Base-by-base conservation (phyloP, 1,140 invertebrate genomes). In the Drosophila parvula region DNA sequence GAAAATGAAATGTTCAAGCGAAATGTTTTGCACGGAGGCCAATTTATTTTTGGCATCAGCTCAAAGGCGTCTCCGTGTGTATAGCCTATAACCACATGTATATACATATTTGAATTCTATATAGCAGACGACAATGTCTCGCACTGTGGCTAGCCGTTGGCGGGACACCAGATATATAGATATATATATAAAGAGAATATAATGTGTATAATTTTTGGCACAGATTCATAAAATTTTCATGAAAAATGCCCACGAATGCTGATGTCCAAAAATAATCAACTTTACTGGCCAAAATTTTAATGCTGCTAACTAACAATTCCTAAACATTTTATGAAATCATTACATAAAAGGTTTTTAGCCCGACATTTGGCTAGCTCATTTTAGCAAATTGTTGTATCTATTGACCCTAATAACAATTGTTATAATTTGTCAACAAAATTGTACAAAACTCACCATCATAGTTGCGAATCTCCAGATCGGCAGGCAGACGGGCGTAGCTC, bases 401-500 rank as follows among this genome's bases (percentile, higher is more conserved):
- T n/a, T 22, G 22, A 22, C 3, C 22, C 22, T 22, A 22, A 22
- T 22, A 22, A 3, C 22, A 22, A 3, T 22, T 22, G 22, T 22
- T 22, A 2, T 22, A 22, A 22, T 22, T 22, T 22, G 22, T 22
- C 22, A 22, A 22, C 1, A 22, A 2, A 22, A 22, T 22, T 22
- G 22, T 22, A 3, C 22, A 22, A 22, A 22, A 22, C 94, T 94
- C 91, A 97, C 96, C 96, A 92, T 95, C 94, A 92, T 96, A 96
- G 91, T 97, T 97, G 88, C 94, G 94, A 80, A 96, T 94, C 78
- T 97, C 95, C 32, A 97, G 92, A 78, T 95, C 92, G 41, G 94
- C 92, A n/a, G 93, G 93, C 45, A 94, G 78, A 9, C 93, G 93
- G 22, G 93, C 93, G 40, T 92, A 88, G 69, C 85, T 91, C 36